Base-by-base conservation (phyloP, 2,797 vertebrate genomes). In the Schizothorax lantsangensis region DNA sequence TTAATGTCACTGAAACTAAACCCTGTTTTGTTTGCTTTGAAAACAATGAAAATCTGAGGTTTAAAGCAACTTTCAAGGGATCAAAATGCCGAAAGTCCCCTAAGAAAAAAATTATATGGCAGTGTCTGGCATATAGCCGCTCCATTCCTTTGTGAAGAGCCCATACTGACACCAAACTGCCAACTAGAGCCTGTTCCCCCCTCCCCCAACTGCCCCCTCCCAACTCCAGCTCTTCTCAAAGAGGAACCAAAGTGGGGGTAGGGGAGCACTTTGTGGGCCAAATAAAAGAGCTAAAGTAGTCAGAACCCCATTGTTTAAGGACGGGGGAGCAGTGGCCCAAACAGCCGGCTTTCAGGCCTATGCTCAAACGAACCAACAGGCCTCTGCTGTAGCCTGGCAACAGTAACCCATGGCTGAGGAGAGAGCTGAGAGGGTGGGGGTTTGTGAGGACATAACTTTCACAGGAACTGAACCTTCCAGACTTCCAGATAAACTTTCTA, bases 211-310 rank as follows among this genome's bases (percentile, higher is more conserved):
- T 57, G 88, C 92, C 89, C 85, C 87, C 91, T 91, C 92, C 57
- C 47, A 62, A 36, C 59, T 57, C 87, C 84, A 72, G 84, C 78
- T 87, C 74, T 90, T 95, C 94, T 94, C 93, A 95, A 93, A 92
- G 93, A 94, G 93, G 92, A 95, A 93, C 92, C 92, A 94, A 94
- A 93, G 94, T 94, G 95, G 95, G 96, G 94, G 95, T 92, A 93
- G 94, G 95, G 94, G 89, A 93, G 92, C 92, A 93, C 95, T 95
- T 95, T 96, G 95, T 95, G 95, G 94, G 90, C 94, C 94, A 95
- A 95, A 96, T 96, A 96, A 96, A 96, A 95, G 95, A 95, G 91
- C 95, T 93, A 95, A 95, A 96, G 95, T 95, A 96, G 95, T 96
- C 95, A 95, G 95, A 95, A 96, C 92, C 92, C 94, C 92, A 96